A percentile compares a stretch with the other conserved stretches of the same genome.
These are phyloP conservation scores for Harmothoe impar DNA, from an alignment of 2,888 invertebrate genomes.

Conservation along the genomic window DNA sequence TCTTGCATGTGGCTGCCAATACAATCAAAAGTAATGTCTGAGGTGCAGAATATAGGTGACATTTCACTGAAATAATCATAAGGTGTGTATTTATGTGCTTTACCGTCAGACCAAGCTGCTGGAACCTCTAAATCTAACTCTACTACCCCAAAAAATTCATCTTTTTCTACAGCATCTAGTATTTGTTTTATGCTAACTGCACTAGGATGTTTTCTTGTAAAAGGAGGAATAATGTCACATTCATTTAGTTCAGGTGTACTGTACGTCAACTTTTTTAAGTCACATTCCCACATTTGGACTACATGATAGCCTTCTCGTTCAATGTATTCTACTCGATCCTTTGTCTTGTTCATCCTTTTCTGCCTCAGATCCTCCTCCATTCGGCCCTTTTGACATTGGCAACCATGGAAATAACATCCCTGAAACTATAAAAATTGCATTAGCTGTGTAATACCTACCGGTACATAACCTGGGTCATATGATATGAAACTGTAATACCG, in stretches of 20 bases:
- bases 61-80: not conserved
- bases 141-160: conserved; percentile 59
- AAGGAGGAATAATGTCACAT: not conserved
- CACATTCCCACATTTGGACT: not conserved
- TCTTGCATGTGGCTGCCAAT: not conserved
- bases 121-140: conserved; percentile 52
- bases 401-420: not conserved
- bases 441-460: too few species aligned
- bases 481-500: too few species aligned
- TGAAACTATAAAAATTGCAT: too few species aligned
- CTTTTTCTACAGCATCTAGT: not conserved
- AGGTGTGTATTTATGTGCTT: not conserved
- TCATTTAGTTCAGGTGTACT: not conserved
- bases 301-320: not conserved
- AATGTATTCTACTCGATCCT: not conserved
- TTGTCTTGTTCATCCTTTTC: not conserved
- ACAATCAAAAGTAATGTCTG: not conserved
- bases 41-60: not conserved
- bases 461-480: too few species aligned
- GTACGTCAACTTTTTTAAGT: not conserved
- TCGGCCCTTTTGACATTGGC: not conserved
- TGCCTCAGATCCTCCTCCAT: not conserved
- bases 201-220: not conserved
- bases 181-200: not conserved
- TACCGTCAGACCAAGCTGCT: not conserved